phyloP scores from a whole-genome alignment of 2,797 vertebrate species.

The Fratercula arctica region DNA sequence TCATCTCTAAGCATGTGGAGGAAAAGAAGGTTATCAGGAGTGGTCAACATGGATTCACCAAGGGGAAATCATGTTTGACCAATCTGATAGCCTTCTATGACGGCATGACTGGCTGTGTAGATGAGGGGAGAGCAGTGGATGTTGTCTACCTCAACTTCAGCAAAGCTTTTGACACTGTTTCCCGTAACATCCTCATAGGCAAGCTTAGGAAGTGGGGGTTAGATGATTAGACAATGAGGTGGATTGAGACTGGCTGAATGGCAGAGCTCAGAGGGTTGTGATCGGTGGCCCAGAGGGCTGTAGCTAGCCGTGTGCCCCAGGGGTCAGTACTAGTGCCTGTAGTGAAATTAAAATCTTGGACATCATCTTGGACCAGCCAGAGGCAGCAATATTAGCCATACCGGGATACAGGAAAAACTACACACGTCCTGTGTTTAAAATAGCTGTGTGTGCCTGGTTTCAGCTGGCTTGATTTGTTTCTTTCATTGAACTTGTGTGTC shows the following conservation, averaged over 20 bases:
- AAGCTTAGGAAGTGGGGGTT: not conserved
- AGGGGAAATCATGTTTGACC: not conserved
- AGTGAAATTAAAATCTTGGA: not conserved
- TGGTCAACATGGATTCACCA: not conserved
- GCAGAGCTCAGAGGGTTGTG: not conserved
- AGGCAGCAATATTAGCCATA: not conserved
- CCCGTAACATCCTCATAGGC: not conserved
- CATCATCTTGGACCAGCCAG: not conserved
- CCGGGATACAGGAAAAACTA: not conserved
- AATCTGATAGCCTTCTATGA: not conserved
- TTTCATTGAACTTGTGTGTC: not conserved
- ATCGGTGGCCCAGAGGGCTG: not conserved
- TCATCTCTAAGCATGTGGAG: not conserved
- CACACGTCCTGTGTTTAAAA: not conserved
- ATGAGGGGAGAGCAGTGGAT: not conserved
- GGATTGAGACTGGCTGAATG: not conserved
- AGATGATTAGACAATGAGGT: not conserved
- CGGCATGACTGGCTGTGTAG: not conserved
- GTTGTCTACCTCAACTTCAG: not conserved
- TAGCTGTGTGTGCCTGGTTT: not conserved
- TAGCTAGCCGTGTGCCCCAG: not conserved
- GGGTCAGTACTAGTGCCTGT: not conserved
- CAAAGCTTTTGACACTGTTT: not conserved
- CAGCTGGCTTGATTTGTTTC: not conserved
- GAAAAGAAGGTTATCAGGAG: not conserved